phyloP scores from a whole-genome alignment of 2,888 invertebrate genomes.

The Nymphalis urticae region DNA sequence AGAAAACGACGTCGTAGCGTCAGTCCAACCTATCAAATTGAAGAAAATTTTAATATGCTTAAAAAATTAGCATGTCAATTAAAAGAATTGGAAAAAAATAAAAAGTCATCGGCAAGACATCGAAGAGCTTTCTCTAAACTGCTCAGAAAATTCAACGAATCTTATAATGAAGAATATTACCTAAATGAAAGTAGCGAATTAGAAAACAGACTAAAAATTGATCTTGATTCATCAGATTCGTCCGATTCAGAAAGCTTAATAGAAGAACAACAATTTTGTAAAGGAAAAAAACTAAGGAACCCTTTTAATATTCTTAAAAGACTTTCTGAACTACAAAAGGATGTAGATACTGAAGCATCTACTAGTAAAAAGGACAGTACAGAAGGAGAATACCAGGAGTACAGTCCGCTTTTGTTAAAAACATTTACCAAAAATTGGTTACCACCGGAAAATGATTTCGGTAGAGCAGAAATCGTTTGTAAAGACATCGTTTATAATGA shows the following conservation, averaged over 20 bases:
- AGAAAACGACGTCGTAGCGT: constrained; percentile 50
- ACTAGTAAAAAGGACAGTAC: constrained; percentile 27
- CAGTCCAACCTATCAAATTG: constrained; percentile 43
- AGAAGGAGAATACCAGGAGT: constrained; percentile 36
- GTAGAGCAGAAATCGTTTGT: constrained; percentile 56
- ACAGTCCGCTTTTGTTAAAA: constrained; percentile 42
- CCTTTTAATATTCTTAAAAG: constrained; percentile 67
- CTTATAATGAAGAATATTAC: constrained; percentile 63
- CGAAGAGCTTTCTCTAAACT: constrained; percentile 63
- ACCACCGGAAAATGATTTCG: constrained; percentile 62
- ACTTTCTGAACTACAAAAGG: constrained; percentile 48
- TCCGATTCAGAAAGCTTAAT: constrained; percentile 59
- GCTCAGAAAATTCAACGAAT: constrained; percentile 65
- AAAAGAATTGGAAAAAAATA: constrained; percentile 52
- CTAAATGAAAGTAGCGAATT: constrained; percentile 56
- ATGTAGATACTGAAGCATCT: constrained; percentile 27
- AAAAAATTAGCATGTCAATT: constrained; percentile 56
- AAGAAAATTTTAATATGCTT: constrained; percentile 55
- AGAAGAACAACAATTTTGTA: constrained; percentile 44
- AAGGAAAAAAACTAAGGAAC: constrained; percentile 61
- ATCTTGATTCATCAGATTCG: constrained; percentile 58
- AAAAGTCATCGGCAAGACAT: constrained; percentile 54
- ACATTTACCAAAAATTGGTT: constrained; percentile 58
- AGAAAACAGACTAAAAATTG: constrained; percentile 55
- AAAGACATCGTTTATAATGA: constrained; percentile 41